Evolutionary conservation across 2,113 vertebrate genomes (phyloP), one percentile per base, ranked within the genome.

Genomic region (Coptodon bakossiorum): DNA sequence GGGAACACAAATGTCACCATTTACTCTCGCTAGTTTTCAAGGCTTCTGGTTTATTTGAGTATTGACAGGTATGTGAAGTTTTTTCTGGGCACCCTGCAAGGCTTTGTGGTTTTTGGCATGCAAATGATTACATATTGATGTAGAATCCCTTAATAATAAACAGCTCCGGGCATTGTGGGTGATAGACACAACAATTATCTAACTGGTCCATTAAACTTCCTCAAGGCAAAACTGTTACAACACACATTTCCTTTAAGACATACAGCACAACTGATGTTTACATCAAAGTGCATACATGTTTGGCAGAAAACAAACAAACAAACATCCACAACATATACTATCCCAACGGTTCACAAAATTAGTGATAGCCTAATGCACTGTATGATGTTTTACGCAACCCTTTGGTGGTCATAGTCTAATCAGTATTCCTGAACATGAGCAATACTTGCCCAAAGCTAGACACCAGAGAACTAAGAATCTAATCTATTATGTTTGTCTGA

Each of bases 401-500:
- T 52, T 56, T 48, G 3, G 36, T 82, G n/a, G 22, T 80, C 79
- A 63, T 17, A 40, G 11, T 9, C 81, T 87, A 9, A 82, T 88
- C 54, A 78, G 79, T 91, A 86, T 91, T 88, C 86, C 22, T 80
- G 54, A 63, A 48, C 54, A 66, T 52, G 79, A 80, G 34, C 40
- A 22, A 10, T 5, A 19, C 36, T 85, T 83, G 34, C 79, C 61
- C 31, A 38, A 57, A 88, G 59, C 86, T 3, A 59, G 73, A 88
- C 85, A 85, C 82, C 68, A 59, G 61, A 90, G 56, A 78, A 73
- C 38, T 79, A 63, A 76, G 78, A 63, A 71, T 82, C 48, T 84
- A 68, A 85, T 93, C 82, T 90, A 1, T 29, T 86, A 88, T 83
- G 80, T 87, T 87, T 89, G 89, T 91, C 81, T 91, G 88, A 92